A percentile compares a stretch with the other conserved stretches of the same genome.
Conservation (phyloP, 2,888 invertebrate species). For the Nephrocerus scutellatus region DNA sequence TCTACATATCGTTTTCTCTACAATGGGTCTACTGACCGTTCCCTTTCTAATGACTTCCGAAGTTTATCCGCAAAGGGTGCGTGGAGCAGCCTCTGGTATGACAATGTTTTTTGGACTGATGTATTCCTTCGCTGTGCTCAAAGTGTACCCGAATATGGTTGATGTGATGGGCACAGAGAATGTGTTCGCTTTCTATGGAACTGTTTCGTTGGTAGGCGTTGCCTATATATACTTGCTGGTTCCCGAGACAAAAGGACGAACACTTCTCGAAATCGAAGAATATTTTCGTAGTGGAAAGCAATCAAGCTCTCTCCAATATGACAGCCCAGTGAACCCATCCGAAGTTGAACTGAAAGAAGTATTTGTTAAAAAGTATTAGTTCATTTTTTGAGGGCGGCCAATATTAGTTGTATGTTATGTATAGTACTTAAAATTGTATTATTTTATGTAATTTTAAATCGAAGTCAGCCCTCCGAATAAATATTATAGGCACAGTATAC, state of each 20-base stretch:
- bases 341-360: slow-evolving; percentile 34
- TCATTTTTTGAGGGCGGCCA: no score
- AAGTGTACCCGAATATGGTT: slow-evolving; percentile 61
- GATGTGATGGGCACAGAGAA: slow-evolving; percentile 52
- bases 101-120: slow-evolving; percentile 58
- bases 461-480: no score
- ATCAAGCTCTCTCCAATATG: slow-evolving; percentile 22
- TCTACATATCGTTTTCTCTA: slow-evolving; percentile 49
- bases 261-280: slow-evolving; percentile 62
- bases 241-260: slow-evolving; percentile 66
- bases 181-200: slow-evolving; percentile 59
- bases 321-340: no score
- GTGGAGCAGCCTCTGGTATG: slow-evolving; percentile 63
- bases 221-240: slow-evolving; percentile 55
- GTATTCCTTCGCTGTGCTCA: slow-evolving; percentile 60
- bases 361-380: slow-evolving; percentile 34
- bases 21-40: slow-evolving; percentile 53
- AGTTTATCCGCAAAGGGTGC: slow-evolving; percentile 56
- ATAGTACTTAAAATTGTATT: no score
- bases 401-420: no score
- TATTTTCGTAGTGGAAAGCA: slow-evolving; percentile 35
- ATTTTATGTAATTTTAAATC: no score
- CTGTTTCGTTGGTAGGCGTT: slow-evolving; percentile 56
- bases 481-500: no score
- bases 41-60: slow-evolving; percentile 73